Evolutionary conservation across 1,140 invertebrate species (phyloP).

Genomic region (Bathynomus jamesi): DNA sequence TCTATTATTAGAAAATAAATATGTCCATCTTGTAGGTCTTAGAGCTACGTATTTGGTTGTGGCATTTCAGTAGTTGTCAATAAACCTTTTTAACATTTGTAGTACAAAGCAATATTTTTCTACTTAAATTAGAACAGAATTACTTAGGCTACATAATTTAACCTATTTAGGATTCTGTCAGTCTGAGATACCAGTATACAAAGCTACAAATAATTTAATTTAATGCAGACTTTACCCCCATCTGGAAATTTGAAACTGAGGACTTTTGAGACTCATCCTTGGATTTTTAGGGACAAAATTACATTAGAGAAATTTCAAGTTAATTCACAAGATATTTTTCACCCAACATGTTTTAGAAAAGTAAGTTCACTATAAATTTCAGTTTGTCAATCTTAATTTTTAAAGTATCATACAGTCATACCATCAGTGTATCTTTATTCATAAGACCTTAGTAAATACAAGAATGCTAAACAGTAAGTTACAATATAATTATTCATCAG

Average conservation of each 20-base stretch:
- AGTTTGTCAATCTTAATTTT: no score
- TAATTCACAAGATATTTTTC: slow-evolving; percentile 22
- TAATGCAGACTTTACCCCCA: slow-evolving; percentile 17
- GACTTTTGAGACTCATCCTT: slow-evolving; percentile 30
- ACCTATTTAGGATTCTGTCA: not conserved
- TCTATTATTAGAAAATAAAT: no score
- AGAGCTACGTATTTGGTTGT: no score
- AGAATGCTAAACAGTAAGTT: no score
- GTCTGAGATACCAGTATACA: no score
- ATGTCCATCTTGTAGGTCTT: no score
- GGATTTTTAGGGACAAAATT: slow-evolving; percentile 27
- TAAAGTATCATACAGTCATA: no score
- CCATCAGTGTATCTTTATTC: no score
- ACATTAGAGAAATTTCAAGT: slow-evolving; percentile 18
- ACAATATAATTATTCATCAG: no score
- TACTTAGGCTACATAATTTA: not conserved
- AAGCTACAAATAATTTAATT: not conserved
- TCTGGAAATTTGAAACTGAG: slow-evolving; percentile 12
- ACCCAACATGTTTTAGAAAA: no score
- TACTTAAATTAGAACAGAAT: not conserved
- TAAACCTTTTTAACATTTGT: not conserved
- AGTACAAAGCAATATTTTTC: not conserved
- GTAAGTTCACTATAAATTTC: no score
- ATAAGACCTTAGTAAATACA: no score
- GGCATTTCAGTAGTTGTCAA: not conserved